Percentiles rank a stretch among this genome's conserved stretches.
These are phyloP conservation scores for Cephus pulcher DNA, from an alignment of 2,888 invertebrate genomes.

Conservation along the genomic window DNA sequence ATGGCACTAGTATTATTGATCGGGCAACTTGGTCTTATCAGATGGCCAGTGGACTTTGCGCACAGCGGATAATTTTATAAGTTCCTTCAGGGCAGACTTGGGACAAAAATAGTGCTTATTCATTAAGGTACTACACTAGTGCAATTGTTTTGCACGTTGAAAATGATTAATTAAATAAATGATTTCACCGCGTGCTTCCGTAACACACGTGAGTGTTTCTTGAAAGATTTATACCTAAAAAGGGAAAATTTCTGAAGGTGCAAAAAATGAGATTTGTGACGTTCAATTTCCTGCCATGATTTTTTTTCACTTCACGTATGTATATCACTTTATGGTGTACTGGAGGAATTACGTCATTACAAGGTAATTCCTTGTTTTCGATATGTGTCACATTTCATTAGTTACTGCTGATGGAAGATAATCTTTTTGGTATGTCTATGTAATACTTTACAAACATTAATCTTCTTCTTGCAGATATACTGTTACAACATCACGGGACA, in stretches of 20 bases:
- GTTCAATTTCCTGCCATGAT: neutral
- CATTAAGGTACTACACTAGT: neutral
- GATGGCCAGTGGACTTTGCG: neutral
- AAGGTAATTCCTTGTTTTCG: neutral
- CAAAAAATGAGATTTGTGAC: neutral
- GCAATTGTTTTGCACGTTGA: neutral
- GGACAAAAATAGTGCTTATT: neutral
- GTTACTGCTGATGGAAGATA: neutral
- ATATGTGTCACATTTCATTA: neutral
- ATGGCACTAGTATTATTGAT: neutral
- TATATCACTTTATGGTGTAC: neutral
- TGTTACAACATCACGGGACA: neutral
- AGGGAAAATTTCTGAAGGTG: neutral
- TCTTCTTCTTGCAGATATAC: neutral
- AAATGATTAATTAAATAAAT: neutral
- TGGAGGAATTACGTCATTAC: neutral
- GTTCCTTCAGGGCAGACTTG: neutral
- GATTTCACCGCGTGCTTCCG: neutral
- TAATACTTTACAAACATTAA: neutral
- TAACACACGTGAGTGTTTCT: neutral
- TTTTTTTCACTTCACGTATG: neutral
- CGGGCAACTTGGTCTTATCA: neutral
- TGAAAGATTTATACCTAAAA: neutral
- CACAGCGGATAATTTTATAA: neutral
- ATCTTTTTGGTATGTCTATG: neutral